phyloP scores from a whole-genome alignment of 2,888 invertebrate species.

The Tiliacea citrago region DNA sequence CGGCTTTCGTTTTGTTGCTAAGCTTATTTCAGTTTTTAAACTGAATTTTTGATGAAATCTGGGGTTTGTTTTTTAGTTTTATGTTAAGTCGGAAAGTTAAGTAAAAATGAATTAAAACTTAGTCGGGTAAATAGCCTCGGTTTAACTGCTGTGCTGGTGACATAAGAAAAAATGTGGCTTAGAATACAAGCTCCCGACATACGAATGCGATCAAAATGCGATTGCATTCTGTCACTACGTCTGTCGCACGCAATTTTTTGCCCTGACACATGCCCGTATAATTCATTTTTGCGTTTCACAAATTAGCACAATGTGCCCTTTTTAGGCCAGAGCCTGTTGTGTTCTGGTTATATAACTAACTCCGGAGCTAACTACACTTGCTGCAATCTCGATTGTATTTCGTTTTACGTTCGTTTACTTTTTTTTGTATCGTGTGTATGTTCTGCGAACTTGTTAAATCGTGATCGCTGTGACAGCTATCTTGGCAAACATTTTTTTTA shows the following conservation, averaged over 20 bases:
- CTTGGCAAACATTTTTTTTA: slow-evolving; percentile 51
- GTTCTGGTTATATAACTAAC: slow-evolving; percentile 47
- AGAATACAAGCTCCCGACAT: slow-evolving; percentile 36
- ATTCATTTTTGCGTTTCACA: slow-evolving; percentile 51
- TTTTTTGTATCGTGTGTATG: slow-evolving; percentile 56
- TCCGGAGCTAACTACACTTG: slow-evolving; percentile 42
- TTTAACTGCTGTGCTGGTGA: slow-evolving; percentile 4
- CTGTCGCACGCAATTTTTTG: slow-evolving; percentile 51
- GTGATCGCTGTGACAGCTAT: slow-evolving; percentile 65
- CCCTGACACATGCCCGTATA: slow-evolving; percentile 39
- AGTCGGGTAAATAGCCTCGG: not conserved
- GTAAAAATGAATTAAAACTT: not conserved
- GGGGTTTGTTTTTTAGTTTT: slow-evolving; percentile 15
- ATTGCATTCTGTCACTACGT: slow-evolving; percentile 58
- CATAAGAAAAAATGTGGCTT: slow-evolving; percentile 36
- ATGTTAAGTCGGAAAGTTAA: slow-evolving; percentile 9
- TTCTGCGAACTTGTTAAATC: slow-evolving; percentile 61
- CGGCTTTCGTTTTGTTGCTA: slow-evolving; percentile 15
- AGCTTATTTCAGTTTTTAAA: no score
- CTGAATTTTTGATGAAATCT: slow-evolving; percentile 3
- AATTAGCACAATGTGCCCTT: slow-evolving; percentile 53
- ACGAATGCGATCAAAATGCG: slow-evolving; percentile 58
- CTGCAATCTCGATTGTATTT: slow-evolving; percentile 67
- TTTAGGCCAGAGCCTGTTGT: slow-evolving; percentile 34
- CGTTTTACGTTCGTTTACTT: slow-evolving; percentile 55